Conservation (phyloP, 1,140 invertebrate species). For the Orius laevigatus region DNA sequence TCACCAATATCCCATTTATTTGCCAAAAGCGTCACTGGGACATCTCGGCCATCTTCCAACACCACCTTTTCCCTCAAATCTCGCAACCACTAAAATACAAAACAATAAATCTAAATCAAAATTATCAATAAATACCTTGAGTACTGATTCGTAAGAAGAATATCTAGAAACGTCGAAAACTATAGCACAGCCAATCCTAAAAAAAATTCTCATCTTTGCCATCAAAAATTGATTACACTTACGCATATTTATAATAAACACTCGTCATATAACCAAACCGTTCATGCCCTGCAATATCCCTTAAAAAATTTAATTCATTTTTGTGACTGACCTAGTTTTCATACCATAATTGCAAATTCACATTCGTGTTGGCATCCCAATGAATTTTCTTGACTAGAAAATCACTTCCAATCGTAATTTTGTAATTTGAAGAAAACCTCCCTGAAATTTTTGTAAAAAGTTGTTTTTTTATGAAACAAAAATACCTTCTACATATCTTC, state of each 20-base stretch:
- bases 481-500: conserved; percentile 39
- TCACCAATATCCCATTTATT: conserved; percentile 57
- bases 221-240: conserved; percentile 26
- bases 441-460: conserved; percentile 27
- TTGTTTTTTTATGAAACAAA: background rate
- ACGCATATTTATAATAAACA: conserved; percentile 79
- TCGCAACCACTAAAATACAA: conserved; percentile 35
- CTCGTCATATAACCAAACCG: conserved; percentile 75
- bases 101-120: conserved; percentile 2
- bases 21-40: conserved; percentile 63
- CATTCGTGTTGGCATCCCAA: conserved; percentile 42
- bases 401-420: conserved; percentile 55
- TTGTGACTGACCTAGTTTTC: conserved; percentile 8
- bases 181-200: conserved; percentile 55
- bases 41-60: conserved; percentile 50
- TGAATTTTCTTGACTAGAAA: conserved; percentile 46
- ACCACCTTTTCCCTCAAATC: conserved; percentile 55
- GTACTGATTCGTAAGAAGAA: conserved; percentile 59
- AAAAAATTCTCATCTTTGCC: conserved; percentile 22
- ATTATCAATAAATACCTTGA: conserved; percentile 31
- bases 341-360: conserved; percentile 51
- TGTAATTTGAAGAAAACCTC: conserved; percentile 49
- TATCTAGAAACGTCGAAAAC: conserved; percentile 63
- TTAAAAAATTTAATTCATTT: conserved; percentile 25
- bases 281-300: conserved; percentile 72